Conservation (phyloP, 1,140 invertebrate genomes). For the Drosophila sulfurigaster region DNA sequence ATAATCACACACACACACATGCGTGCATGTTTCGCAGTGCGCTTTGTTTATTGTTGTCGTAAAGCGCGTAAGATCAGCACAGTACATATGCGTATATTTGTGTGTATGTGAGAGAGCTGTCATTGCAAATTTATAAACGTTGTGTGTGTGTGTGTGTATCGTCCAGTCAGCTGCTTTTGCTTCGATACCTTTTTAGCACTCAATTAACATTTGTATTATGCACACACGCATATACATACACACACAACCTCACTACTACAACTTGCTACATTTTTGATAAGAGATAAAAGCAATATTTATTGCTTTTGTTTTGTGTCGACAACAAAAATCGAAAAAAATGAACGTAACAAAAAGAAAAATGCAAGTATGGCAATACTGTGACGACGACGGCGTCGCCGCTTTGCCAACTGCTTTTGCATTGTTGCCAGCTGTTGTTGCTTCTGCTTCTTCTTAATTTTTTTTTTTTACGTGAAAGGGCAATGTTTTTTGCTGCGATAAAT, state of each 20-base stretch:
- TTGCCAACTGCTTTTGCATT: constrained; percentile 26
- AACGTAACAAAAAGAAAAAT: constrained; percentile 2
- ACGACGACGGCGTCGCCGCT: constrained; percentile 2
- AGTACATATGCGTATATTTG: constrained; percentile 7
- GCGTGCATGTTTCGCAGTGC: constrained; percentile 8
- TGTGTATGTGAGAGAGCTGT: constrained; percentile 6
- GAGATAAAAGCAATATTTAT: constrained; percentile 30
- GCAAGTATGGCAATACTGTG: constrained; percentile 40
- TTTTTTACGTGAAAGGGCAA: constrained; percentile 13
- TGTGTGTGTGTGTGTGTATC: constrained; percentile 27
- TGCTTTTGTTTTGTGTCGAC: constrained; percentile 18
- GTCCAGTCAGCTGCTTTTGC: constrained; percentile 27
- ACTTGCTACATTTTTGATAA: constrained; percentile 51
- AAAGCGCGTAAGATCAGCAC: constrained; percentile 20
- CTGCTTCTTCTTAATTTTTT: not conserved
- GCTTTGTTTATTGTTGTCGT: constrained; percentile 47
- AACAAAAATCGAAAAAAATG: constrained; percentile 4
- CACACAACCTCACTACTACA: constrained; percentile 3
- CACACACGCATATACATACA: constrained; percentile 3
- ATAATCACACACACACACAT: constrained; percentile 7
- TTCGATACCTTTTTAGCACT: constrained; percentile 29
- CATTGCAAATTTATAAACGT: constrained; percentile 28
- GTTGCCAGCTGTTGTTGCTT: constrained; percentile 30
- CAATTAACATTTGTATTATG: constrained; percentile 36
- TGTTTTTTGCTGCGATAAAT: not conserved